Percentiles rank a stretch among this genome's conserved stretches.
Evolutionary conservation across 35 echinoderm and acorn worm species (phyloP).

Genomic region (Nesometra sesokonis): DNA sequence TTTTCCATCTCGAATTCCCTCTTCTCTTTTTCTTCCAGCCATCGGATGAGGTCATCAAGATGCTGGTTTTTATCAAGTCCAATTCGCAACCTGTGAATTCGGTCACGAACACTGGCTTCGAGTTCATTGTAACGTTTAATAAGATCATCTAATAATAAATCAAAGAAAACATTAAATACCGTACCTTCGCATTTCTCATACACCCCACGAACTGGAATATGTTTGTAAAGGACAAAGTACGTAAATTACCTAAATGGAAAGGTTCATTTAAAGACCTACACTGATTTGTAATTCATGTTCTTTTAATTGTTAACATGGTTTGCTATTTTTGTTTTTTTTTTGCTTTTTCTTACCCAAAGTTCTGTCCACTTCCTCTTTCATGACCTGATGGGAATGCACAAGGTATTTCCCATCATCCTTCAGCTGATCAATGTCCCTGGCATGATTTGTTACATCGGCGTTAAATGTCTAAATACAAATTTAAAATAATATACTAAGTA

Average conservation of each 20-base stretch:
- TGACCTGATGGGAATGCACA: not conserved
- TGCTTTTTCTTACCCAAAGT: not conserved
- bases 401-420: not conserved
- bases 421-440: not conserved
- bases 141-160: not conserved
- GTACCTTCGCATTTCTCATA: too few relatives aligned
- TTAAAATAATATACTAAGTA: too few relatives aligned
- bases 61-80: not conserved
- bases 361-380: slow-evolving; percentile 1
- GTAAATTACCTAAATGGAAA: too few relatives aligned
- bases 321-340: not conserved
- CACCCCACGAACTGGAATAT: too few relatives aligned
- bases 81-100: not conserved
- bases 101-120: not conserved
- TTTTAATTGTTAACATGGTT: not conserved
- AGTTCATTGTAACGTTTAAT: not conserved
- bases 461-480: not conserved
- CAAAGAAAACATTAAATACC: too few relatives aligned
- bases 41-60: slow-evolving; percentile 59
- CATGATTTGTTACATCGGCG: not conserved
- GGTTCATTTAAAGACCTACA: too few relatives aligned
- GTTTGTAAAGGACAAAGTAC: too few relatives aligned
- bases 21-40: slow-evolving; percentile 79
- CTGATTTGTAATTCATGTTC: too few relatives aligned
- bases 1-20: slow-evolving; percentile 83